Evolutionary conservation across 2,888 invertebrate genomes (phyloP).

Genomic region (Glyphotaelius pellucidus): DNA sequence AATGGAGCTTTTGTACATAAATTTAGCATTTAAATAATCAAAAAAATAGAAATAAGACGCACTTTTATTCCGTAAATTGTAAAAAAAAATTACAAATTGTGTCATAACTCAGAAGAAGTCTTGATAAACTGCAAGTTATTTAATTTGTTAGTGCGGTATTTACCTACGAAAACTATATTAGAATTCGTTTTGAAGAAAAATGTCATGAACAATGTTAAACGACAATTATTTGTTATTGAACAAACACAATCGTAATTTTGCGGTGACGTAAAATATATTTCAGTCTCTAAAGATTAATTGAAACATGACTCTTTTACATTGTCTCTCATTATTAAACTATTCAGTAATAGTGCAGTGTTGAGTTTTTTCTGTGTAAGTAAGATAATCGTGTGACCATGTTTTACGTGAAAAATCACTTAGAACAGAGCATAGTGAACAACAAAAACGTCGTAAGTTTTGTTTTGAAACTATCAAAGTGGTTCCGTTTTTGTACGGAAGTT

Average conservation of each 20-base stretch:
- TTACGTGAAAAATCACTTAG: not conserved
- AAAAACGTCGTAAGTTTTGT: not conserved
- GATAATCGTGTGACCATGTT: not conserved
- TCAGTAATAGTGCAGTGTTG: not conserved
- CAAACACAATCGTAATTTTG: not conserved
- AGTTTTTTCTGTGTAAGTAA: not conserved
- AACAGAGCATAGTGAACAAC: not conserved
- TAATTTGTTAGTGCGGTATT: not conserved
- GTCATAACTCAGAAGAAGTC: too few relatives aligned
- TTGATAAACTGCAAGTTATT: not conserved
- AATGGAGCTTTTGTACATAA: too few relatives aligned
- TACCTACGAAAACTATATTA: too few relatives aligned
- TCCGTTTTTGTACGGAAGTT: conserved; percentile 48
- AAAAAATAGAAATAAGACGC: too few relatives aligned
- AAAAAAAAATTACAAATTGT: too few relatives aligned
- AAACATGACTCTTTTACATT: not conserved
- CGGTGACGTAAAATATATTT: not conserved
- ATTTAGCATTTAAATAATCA: too few relatives aligned
- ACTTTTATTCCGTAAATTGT: too few relatives aligned
- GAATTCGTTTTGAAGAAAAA: too few relatives aligned
- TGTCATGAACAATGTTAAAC: not conserved
- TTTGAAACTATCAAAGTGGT: not conserved
- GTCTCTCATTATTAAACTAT: not conserved
- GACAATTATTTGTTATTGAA: not conserved
- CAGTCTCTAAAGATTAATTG: not conserved